Evolutionary conservation across 2,888 invertebrate genomes (phyloP), one percentile per base, ranked within the genome.

Genomic region (Laothoe populi): DNA sequence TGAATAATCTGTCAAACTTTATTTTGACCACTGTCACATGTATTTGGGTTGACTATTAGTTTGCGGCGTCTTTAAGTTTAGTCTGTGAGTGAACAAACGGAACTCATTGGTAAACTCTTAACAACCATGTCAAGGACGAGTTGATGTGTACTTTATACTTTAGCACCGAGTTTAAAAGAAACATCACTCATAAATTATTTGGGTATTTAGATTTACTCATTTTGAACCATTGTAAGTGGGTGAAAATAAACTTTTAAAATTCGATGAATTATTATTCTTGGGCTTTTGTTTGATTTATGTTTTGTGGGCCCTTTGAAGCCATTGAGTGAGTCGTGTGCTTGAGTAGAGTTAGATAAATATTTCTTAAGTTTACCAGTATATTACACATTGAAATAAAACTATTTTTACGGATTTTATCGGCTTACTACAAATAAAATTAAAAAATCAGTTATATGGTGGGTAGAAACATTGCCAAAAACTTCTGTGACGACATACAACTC

Each of bases 111-210:
- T 53, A 31, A 31, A 8, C 35, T 35, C 19, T 53, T 35, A 31
- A 53, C 35, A 60, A 66, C 57, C 64, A 59, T 68, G 64, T 67
- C 69, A 66, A 65, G 57, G 49, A 61, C 66, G 64, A 67, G 35
- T 26, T 35, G 35, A 53, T 19, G 19, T 35, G 19, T 53, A 35
- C 31, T 19, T 35, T 53, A 11, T 26, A 59, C 45, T 31, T 48
- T 53, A 35, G 53, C 19, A 16, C 35, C 8, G 5, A 16, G 53
- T 19, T 26, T 31, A 31, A 38, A 38, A 38, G 11, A 38, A 11
- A 38, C 38, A 38, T 38, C 38, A 38, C 38, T 38, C 38, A 10
- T 13, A 38, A 38, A 38, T 38, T 8, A 38, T 8, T 38, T 38
- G 10, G 3, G 26, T 11, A 38, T 11, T 8, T 53, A 53, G 0